Evolutionary conservation across 2,113 vertebrate genomes (phyloP).

Genomic region (Rhinolophus ferrumequinum): DNA sequence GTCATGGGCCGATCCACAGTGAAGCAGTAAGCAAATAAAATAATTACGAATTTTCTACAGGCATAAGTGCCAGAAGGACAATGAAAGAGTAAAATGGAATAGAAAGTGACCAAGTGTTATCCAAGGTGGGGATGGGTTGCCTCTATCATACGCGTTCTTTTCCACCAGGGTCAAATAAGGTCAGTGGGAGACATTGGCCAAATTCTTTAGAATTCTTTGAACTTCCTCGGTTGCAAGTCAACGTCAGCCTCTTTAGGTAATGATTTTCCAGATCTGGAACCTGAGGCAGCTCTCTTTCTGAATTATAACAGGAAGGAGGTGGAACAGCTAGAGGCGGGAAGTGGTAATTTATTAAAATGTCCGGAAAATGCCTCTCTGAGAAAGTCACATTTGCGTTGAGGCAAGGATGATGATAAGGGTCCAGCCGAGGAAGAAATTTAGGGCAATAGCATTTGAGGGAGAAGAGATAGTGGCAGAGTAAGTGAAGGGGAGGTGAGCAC

Average conservation of each 20-base stretch:
- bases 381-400: not conserved
- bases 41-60: not conserved
- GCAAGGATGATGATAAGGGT: not conserved
- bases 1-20: not conserved
- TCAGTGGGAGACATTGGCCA: not conserved
- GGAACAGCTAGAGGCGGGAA: not conserved
- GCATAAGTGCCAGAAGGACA: not conserved
- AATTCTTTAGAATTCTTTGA: not conserved
- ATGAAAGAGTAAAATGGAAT: not conserved
- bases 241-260: not conserved
- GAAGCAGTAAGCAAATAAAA: slow-evolving; percentile 23
- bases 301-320: not conserved
- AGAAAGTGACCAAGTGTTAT: not conserved
- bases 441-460: not conserved
- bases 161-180: not conserved
- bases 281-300: not conserved
- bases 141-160: not conserved
- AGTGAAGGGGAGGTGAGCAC: not conserved
- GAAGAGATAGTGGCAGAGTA: not conserved
- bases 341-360: not conserved
- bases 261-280: not conserved
- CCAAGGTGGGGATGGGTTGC: not conserved
- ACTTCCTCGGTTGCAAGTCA: not conserved
- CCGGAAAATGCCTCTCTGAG: not conserved
- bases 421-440: not conserved